phyloP scores from a whole-genome alignment of 1,140 invertebrate genomes.

The Caenorhabditis inopinata region DNA sequence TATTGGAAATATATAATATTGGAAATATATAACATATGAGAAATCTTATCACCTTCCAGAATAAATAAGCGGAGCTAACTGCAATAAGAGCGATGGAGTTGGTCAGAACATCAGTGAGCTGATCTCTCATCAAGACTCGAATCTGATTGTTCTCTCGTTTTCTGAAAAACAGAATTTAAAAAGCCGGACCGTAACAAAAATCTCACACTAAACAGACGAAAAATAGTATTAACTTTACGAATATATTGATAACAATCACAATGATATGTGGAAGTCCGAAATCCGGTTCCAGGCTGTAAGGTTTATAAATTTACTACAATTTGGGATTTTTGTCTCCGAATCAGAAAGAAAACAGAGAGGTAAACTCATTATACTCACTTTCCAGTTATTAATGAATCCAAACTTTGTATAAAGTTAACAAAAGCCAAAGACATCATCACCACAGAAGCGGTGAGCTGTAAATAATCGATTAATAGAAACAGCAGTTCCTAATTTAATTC shows the following conservation, averaged over 20 bases:
- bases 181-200: not conserved
- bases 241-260: not conserved
- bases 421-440: slow-evolving; percentile 26
- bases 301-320: no score
- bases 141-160: not conserved
- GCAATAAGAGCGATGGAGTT: slow-evolving; percentile 6
- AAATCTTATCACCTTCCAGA: not conserved
- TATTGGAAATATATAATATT: not conserved
- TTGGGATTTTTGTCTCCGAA: no score
- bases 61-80: not conserved
- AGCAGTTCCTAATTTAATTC: not conserved
- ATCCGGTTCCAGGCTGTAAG: slow-evolving; percentile 6
- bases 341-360: no score
- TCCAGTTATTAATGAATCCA: not conserved
- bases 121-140: slow-evolving; percentile 26
- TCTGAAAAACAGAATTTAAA: not conserved
- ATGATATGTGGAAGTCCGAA: not conserved
- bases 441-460: not conserved
- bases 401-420: slow-evolving; percentile 11
- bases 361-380: not conserved
- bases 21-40: not conserved
- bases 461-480: not conserved
- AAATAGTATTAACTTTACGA: not conserved
- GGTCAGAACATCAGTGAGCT: slow-evolving; percentile 20
- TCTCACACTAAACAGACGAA: slow-evolving; percentile 1